Evolutionary conservation across 2,113 vertebrate genomes (phyloP).

Genomic region (Lasiurus cinereus): DNA sequence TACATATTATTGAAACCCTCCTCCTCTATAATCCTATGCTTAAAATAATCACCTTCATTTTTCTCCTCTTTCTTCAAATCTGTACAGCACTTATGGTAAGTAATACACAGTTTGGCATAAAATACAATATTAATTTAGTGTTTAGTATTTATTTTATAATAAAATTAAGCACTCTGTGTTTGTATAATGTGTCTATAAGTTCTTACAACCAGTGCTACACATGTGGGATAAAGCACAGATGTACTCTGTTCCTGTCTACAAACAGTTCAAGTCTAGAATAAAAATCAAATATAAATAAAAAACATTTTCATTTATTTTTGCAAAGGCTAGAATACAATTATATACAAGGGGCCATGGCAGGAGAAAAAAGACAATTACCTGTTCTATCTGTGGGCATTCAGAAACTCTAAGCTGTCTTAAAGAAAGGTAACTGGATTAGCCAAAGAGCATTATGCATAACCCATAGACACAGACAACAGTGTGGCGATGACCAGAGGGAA

Average conservation of each 20-base stretch:
- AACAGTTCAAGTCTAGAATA: neutral
- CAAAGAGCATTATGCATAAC: neutral
- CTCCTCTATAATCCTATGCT: neutral
- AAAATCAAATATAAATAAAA: neutral
- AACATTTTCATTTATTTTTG: neutral
- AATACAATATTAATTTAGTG: neutral
- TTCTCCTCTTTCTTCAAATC: constrained; percentile 30
- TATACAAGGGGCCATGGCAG: neutral
- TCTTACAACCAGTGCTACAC: neutral
- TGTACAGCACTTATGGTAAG: neutral
- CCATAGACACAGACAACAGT: neutral
- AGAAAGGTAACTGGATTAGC: neutral
- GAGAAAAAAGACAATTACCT: constrained; percentile 17
- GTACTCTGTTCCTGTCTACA: neutral
- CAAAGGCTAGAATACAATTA: neutral
- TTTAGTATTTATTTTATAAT: neutral
- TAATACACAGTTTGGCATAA: neutral
- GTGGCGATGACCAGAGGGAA: neutral
- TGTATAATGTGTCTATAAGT: neutral
- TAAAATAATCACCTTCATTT: neutral
- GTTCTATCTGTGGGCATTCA: neutral
- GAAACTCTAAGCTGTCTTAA: constrained; percentile 5
- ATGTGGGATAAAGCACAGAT: neutral
- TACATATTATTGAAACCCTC: neutral
- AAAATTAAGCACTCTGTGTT: neutral